Percentiles rank a stretch among this genome's conserved stretches.
Conservation (phyloP, 2,888 invertebrate genomes). For the Sesia bembeciformis region DNA sequence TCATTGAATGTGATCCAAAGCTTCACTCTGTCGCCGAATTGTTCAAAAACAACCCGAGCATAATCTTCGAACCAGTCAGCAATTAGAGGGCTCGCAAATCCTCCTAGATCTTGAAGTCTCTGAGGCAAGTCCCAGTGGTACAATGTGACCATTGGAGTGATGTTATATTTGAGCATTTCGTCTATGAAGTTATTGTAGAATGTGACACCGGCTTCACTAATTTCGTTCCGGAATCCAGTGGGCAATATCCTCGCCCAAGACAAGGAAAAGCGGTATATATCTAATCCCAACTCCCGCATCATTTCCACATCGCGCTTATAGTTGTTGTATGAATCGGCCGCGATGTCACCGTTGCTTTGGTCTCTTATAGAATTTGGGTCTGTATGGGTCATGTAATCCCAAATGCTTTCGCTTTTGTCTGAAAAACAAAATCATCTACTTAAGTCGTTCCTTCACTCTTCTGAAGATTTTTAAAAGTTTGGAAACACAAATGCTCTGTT, state of each 20-base stretch:
- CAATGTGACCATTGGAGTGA: constrained; percentile 75
- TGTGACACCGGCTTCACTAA: constrained; percentile 77
- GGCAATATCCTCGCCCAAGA: too few species aligned
- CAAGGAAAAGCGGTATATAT: too few species aligned
- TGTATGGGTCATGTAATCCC: constrained; percentile 40
- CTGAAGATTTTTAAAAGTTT: too few species aligned
- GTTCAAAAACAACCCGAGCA: constrained; percentile 66
- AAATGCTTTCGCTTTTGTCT: constrained; percentile 15
- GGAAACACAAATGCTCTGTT: too few species aligned
- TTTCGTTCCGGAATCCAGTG: constrained; percentile 2
- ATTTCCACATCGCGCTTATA: too few species aligned
- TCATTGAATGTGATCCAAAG: constrained; percentile 85
- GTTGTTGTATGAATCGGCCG: too few species aligned
- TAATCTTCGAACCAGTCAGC: constrained; percentile 77
- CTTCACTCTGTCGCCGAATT: constrained; percentile 76
- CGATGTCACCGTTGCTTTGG: too few species aligned
- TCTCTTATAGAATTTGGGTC: constrained; percentile 7
- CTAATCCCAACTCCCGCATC: too few species aligned
- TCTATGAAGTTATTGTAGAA: constrained; percentile 83
- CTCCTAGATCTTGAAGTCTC: constrained; percentile 43
- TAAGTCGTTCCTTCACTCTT: too few species aligned
- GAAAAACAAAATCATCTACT: neutral
- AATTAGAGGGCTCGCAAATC: constrained; percentile 78
- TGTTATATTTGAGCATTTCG: constrained; percentile 71
- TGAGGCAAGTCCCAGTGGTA: constrained; percentile 77